Evolutionary conservation across 2,113 vertebrate species (phyloP), one percentile per base, ranked within the genome.

Genomic region (Saguinus midas): DNA sequence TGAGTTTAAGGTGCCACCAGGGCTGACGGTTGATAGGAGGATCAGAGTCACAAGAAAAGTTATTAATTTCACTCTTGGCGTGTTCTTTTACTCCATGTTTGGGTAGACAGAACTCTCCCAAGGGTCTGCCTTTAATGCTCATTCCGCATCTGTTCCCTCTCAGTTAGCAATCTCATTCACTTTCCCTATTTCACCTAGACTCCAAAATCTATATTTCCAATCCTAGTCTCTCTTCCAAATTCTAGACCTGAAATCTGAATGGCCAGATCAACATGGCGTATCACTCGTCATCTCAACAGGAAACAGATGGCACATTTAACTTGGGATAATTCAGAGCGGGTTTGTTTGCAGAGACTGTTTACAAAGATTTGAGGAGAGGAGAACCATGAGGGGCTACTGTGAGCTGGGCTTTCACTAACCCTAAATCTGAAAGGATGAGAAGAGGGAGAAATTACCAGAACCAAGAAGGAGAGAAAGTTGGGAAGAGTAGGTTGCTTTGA

Each of bases 201-300:
- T 85, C 40, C 48, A 3, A 23, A 35, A 88, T 58, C 72, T 76
- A 0, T 5, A 12, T n/a, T 45, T 85, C 45, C 66, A 43, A 58
- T 11, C n/a, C 75, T 23, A 52, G 37, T 35, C 64, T 68, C 12
- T 35, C 61, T 50, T 50, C 55, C 73, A 20, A 9, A 85, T 87
- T 88, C 81, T 50, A 92, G 90, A 73, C 32, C 70, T 80, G 76
- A 96, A 93, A 80, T 92, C 61, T 16, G 8, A n/a, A 13, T 17
- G 50, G 35, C 21, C 64, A 68, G 66, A 90, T 86, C 66, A 87
- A 17, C 21, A 29, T 23, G 52, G 50, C 48, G 5, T 55, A n/a
- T 52, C 66, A 32, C 13, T 50, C 20, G 40, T 6, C 4, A 6
- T 86, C 29, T 58, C 58, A 58, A 43, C 8, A 32, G 79, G 87